phyloP scores from a whole-genome alignment of 2,888 invertebrate species.

The Strigamia maritima region DNA sequence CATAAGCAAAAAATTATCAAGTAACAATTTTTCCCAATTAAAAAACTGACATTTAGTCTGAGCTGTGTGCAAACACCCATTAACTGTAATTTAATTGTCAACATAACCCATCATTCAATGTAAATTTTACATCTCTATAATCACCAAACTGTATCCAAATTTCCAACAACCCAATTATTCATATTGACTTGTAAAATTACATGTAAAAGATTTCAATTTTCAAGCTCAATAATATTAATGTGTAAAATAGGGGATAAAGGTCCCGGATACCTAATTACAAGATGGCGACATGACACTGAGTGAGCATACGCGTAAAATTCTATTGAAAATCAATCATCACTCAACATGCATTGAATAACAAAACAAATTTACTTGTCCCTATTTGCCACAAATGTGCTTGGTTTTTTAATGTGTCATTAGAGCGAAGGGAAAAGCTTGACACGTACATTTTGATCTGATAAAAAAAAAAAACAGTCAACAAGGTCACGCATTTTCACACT shows the following conservation, averaged over 20 bases:
- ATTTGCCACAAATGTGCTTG: background rate
- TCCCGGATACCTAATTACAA: background rate
- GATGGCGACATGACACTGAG: background rate
- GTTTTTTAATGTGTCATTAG: background rate
- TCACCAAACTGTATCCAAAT: no score
- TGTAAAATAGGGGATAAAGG: background rate
- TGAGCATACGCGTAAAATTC: background rate
- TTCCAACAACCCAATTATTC: no score
- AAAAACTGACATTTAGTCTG: no score
- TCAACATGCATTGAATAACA: conserved; percentile 1
- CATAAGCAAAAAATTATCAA: no score
- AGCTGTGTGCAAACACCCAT: no score
- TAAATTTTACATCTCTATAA: no score
- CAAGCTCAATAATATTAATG: no score
- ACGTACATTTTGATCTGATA: conserved; percentile 2
- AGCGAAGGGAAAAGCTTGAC: conserved; percentile 3
- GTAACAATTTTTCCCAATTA: no score
- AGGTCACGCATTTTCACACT: conserved; percentile 6
- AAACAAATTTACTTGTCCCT: background rate
- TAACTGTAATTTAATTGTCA: no score
- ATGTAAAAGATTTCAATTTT: no score
- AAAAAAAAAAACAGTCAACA: background rate
- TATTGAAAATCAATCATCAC: conserved; percentile 20
- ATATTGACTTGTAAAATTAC: no score
- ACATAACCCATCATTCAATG: no score